Evolutionary conservation across 2,797 vertebrate genomes (phyloP), one percentile per base, ranked within the genome.

Genomic region (Notolabrus celidotus): DNA sequence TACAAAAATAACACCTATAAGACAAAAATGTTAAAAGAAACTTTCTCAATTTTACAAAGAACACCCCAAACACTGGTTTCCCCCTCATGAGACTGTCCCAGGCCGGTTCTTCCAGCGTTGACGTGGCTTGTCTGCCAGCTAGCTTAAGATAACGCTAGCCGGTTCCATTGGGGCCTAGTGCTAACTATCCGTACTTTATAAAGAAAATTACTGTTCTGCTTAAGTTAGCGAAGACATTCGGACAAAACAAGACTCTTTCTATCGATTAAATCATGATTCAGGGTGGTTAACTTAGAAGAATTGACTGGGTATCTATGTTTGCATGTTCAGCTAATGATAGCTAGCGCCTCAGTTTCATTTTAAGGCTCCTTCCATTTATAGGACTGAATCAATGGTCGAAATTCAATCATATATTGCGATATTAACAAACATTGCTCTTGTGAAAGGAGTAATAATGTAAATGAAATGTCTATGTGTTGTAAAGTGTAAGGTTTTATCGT

Each of bases 111-210:
- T 25, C 39, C 36, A 82, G 80, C 90, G 90, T 92, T 92, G 92
- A 93, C 92, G 92, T 93, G 92, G 91, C 92, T 90, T 4, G 49
- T 82, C 70, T 72, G 43, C 74, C 72, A 82, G 79, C 78, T 77
- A 86, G 84, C 87, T 77, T 61, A 60, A 70, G 56, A 71, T 42
- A 66, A 49, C 27, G 80, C 73, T 89, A 86, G 79, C 86, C 85
- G 88, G 83, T 50, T 74, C 38, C 34, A 45, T 39, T 57, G 23
- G 70, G 90, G 87, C 92, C 91, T 86, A 54, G 47, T 55, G 81
- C 66, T 80, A 77, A 60, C 58, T 50, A 65, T 51, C 34, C 11
- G 5, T 1, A 14, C 2, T 49, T 59, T 15, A 0, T 3, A 20
- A 25, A 68, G 65, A 29, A 2, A 10, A 11, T 57, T 2, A 10